Evolutionary conservation across 2,888 invertebrate genomes (phyloP), one percentile per base, ranked within the genome.

Genomic region (Drosophila flavopinicola): DNA sequence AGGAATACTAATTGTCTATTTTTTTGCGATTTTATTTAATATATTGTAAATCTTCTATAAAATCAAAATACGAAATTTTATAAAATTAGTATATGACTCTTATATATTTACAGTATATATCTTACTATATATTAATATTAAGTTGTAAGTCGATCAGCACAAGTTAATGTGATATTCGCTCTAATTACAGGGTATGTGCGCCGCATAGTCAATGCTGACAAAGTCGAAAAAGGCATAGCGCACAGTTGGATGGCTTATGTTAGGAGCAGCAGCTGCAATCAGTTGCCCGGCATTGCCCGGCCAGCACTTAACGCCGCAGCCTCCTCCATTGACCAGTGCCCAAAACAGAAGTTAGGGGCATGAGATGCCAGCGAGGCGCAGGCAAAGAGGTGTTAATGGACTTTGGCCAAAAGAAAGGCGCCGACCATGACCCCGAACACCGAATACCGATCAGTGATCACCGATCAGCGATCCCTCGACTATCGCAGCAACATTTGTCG

Each of bases 381-480:
- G 44, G 39, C 48, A 63, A 61, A 71, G 82, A 86, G 80, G 87
- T 87, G 82, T 78, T 85, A 87, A 87, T 84, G 84, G 75, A 77
- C 59, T 73, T 72, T 76, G 66, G 57, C 39, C 52, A 63, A 70
- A 68, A 71, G 66, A 75, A 73, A 75, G 73, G 61, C 53, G 33
- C 58, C 75, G 75, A 75, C 70, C 70, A 69, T 69, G 75, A 72
- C 41, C 48, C 32, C 32, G 60, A n/a, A 10, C 15, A 11, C 9
- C 42, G 54, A 37, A 32, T 33, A 30, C 23, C 29, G 32, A n/a
- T n/a, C n/a, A n/a, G n/a, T n/a, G n/a, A n/a, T n/a, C n/a, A n/a
- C n/a, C n/a, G n/a, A 13, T 42, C 20, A 11, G 4, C 59, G 61
- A 56, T 61, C 56, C 29, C 54, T 30, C 20, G 10, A 1, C 59